Evolutionary conservation across 2,113 vertebrate genomes (phyloP), one percentile per base, ranked within the genome.

Genomic region (Aegotheles bennettii): DNA sequence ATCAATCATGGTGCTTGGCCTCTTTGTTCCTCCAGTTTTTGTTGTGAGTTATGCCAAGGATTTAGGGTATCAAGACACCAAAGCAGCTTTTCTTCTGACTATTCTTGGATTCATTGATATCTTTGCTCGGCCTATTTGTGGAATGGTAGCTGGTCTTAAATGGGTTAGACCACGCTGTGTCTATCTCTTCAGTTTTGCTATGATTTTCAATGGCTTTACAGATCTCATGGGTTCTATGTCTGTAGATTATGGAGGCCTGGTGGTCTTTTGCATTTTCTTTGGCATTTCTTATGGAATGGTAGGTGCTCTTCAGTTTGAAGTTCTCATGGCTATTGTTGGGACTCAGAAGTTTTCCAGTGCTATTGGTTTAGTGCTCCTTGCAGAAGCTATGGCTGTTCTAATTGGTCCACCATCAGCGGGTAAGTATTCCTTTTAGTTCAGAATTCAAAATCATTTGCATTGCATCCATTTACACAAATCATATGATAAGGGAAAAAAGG

Each of bases 271-370:
- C 86, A 97, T 99, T 97, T 99, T 99, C 97, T 99, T 99, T 36
- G 99, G 99, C 89, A 96, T 99, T 95, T 99, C 99, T 71, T 99
- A 99, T 0, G 99, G 99, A 78, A 99, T 99, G 99, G 99, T 99
- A 95, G 99, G 99, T 4, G 99, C 99, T 10, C 98, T 99, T 87
- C 99, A 99, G 97, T 99, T 99, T 75, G 99, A 99, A 97, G 99
- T 99, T 85, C 98, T 99, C 78, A 99, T 99, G 99, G 94, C 98
- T n/a, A 98, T 99, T 3, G 99, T 99, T 79, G 99, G 99, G 25
- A 99, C 99, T 2, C 97, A 99, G 64, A 99, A 98, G 95, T 99
- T 99, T 96, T 98, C 99, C 97, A 99, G 99, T 11, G 99, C 99
- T 87, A 99, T 99, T 0, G 99, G 99, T 61, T 98, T 99, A 25